These are phyloP conservation scores for Eledona agricola DNA, from an alignment of 2,888 invertebrate genomes.

Conservation along the genomic window DNA sequence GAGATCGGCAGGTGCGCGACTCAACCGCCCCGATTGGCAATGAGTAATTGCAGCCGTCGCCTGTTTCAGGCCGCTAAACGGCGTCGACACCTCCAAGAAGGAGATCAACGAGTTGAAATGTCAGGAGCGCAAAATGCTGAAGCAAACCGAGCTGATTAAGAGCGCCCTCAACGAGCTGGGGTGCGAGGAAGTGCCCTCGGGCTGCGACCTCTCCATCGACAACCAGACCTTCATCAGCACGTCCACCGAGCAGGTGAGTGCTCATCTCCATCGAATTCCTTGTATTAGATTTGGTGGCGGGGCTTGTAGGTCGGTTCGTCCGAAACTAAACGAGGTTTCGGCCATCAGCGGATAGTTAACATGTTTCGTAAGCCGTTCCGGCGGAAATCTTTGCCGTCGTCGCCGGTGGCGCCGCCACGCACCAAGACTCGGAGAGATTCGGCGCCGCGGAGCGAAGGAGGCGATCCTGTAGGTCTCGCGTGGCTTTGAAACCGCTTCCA, in stretches of 20 bases:
- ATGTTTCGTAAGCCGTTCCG: constrained; percentile 74
- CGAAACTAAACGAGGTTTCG: constrained; percentile 67
- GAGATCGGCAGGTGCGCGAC: constrained; percentile 52
- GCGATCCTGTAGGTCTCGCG: constrained; percentile 57
- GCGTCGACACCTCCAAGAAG: constrained; percentile 62
- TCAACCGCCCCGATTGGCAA: constrained; percentile 1
- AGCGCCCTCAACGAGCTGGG: constrained; percentile 86
- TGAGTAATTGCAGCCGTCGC: constrained; percentile 15
- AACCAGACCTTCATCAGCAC: constrained; percentile 72
- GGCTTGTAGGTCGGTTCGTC: constrained; percentile 64
- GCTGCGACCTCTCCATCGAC: constrained; percentile 75
- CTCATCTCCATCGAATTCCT: not conserved
- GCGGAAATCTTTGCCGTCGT: constrained; percentile 73
- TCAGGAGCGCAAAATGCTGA: constrained; percentile 82
- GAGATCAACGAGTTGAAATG: constrained; percentile 84
- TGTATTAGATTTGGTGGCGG: constrained; percentile 6
- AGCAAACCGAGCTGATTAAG: constrained; percentile 84
- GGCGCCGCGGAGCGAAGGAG: constrained; percentile 59
- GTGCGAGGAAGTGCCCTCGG: constrained; percentile 87
- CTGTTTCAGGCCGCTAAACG: constrained; percentile 46
- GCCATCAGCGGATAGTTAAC: constrained; percentile 69
- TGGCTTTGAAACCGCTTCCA: not conserved
- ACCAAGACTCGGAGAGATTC: constrained; percentile 59
- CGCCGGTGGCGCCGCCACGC: constrained; percentile 70
- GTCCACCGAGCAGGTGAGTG: constrained; percentile 71